These are phyloP conservation scores for Epirrhoe alternata DNA, from an alignment of 2,888 invertebrate genomes.

Conservation along the genomic window DNA sequence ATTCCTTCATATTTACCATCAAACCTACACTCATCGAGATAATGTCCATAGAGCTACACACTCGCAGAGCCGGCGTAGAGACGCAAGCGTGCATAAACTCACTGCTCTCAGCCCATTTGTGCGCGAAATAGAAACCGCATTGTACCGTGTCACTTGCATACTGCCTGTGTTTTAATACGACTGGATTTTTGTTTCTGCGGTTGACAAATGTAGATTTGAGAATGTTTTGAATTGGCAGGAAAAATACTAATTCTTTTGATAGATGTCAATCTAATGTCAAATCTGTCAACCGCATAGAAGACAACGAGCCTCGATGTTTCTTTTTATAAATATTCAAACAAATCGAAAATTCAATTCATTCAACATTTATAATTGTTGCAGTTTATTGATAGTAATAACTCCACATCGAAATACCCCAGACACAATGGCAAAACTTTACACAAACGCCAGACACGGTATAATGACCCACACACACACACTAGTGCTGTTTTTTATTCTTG, in stretches of 20 bases:
- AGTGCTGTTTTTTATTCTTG: too few species aligned
- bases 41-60: slow-evolving; percentile 35
- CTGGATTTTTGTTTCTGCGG: slow-evolving; percentile 11
- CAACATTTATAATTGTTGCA: too few species aligned
- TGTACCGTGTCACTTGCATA: slow-evolving; percentile 55
- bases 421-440: too few species aligned
- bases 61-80: slow-evolving; percentile 38
- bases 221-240: slow-evolving; percentile 1
- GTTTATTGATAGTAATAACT: too few species aligned
- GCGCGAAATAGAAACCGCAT: slow-evolving; percentile 69
- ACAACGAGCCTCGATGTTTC: too few species aligned
- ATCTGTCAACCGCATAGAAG: too few species aligned
- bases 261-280: not conserved
- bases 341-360: too few species aligned
- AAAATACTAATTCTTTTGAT: not conserved
- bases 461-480: too few species aligned
- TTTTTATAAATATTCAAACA: too few species aligned
- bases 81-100: slow-evolving; percentile 63
- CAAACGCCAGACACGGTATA: too few species aligned
- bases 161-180: slow-evolving; percentile 2
- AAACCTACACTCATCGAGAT: not conserved
- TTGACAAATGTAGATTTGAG: slow-evolving; percentile 6
- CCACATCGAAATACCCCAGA: too few species aligned
- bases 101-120: slow-evolving; percentile 60
- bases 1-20: not conserved